Evolutionary conservation across 1,140 invertebrate genomes (phyloP).

Genomic region (Sesamia nonagrioides): DNA sequence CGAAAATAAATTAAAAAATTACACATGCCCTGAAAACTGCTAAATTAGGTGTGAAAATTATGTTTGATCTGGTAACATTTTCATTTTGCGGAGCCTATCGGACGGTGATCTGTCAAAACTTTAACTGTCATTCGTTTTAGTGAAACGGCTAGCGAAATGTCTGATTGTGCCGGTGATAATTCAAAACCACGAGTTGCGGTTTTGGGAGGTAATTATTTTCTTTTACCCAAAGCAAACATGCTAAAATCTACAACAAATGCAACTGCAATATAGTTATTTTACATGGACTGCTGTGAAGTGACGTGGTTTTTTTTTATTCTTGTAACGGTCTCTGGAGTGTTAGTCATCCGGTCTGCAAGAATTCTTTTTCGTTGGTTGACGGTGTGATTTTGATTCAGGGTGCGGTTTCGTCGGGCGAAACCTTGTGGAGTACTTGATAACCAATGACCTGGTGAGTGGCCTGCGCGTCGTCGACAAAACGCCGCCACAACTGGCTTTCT

Average conservation of each 20-base stretch:
- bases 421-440: conserved; percentile 93
- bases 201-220: conserved; percentile 77
- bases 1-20: too few species aligned
- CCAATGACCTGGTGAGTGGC: conserved; percentile 92
- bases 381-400: conserved; percentile 88
- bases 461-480: conserved; percentile 96
- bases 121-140: conserved; percentile 73
- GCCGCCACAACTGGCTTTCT: conserved; percentile 96
- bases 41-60: background rate
- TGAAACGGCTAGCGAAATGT: conserved; percentile 79
- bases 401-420: conserved; percentile 97
- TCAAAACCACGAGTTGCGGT: conserved; percentile 82
- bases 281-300: background rate
- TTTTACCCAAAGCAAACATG: background rate
- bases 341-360: conserved; percentile 78
- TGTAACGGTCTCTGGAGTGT: conserved; percentile 78
- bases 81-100: background rate
- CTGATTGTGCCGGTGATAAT: conserved; percentile 82
- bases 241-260: background rate
- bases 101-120: conserved; percentile 60
- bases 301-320: conserved; percentile 65
- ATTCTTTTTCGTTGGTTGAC: conserved; percentile 70
- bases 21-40: background rate
- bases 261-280: background rate
- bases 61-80: conserved; percentile 1